Base-by-base conservation (phyloP, 2,113 vertebrate species). In the Okapia johnstoni region DNA sequence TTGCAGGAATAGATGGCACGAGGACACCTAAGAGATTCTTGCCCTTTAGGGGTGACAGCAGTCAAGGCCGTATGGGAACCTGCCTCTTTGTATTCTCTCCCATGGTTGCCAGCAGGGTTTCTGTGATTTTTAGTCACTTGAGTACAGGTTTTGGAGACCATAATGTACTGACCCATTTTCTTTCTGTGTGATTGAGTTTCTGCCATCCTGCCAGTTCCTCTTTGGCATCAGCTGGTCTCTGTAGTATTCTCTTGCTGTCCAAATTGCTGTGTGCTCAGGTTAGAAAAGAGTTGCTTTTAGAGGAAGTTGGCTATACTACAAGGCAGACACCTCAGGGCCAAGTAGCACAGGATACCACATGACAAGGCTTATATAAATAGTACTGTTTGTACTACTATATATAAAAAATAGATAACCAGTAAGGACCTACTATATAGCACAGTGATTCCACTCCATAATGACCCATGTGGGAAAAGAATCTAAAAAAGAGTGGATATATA, bases 101-200 rank as follows among this genome's bases (percentile, higher is more conserved):
- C 46, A 4, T 58, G 76, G 76, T 85, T 50, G 79, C 58, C 57
- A 36, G 54, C 25, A 90, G 6, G 40, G 60, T 30, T 57, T 88
- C 33, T 46, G 83, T 94, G 66, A 85, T 87, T 95, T 90, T 94
- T 60, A 95, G 76, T 91, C 77, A 87, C 40, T 73, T 81, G 79
- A 93, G 60, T 87, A 26, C 26, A 86, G 33, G 54, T 92, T 93
- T 96, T 96, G 77, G 97, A 60, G 88, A 76, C 85, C 80, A 76
- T 88, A 88, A 87, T 85, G 97, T 97, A 66, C 94, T 97, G 97
- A 96, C 96, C 97, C 95, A 96, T 97, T 97, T 98, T 96, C 96
- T 96, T 6, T 83, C 63, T 94, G 40, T 96, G 85, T 92, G 88
- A 95, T 89, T 96, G 93, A 97, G 94, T 97, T 98, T 98, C 97